Evolutionary conservation across 2,797 vertebrate genomes (phyloP), one percentile per base, ranked within the genome.

Genomic region (Catharus ustulatus): DNA sequence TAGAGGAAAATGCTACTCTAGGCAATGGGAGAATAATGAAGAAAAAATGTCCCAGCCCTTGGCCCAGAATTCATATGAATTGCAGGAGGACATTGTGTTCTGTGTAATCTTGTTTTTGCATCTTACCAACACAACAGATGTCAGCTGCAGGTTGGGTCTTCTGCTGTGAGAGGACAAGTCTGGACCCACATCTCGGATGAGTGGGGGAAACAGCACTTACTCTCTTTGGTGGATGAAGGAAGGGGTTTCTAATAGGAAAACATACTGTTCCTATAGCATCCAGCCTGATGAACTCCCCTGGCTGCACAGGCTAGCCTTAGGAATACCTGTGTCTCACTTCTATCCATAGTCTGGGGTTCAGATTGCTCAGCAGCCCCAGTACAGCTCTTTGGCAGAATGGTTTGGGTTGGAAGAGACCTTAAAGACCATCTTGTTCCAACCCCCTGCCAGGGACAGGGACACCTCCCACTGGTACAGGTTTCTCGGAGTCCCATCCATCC

Each of bases 11-110:
- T 82, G 90, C 94, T 90, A 82, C 88, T 84, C 86, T 76, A 79
- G 80, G 91, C 91, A 90, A 8, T 7, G 11, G 80, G 82, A 84
- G 82, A 94, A 94, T 95, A 95, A 93, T 92, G 89, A 91, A 95
- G 92, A 87, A 95, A 95, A 97, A 96, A 91, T 91, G 94, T 94
- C 95, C 69, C 94, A 95, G 4, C 79, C 76, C 87, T 94, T 95
- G 92, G 89, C 91, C 91, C 63, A 79, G 85, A 62, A 82, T 79
- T 83, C 13, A 0, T 73, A 13, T 9, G 69, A 67, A 49, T 84
- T 95, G 45, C 38, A 61, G 66, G 51, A 95, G 76, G 71, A 96
- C 17, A 0, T 55, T 81, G 76, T 69, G 89, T 89, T 92, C 91
- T 84, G 24, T 71, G 63, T 93, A 89, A 85, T 94, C 87, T 81